Base-by-base conservation (phyloP, 2,797 vertebrate species). In the Diplodus puntazzo region DNA sequence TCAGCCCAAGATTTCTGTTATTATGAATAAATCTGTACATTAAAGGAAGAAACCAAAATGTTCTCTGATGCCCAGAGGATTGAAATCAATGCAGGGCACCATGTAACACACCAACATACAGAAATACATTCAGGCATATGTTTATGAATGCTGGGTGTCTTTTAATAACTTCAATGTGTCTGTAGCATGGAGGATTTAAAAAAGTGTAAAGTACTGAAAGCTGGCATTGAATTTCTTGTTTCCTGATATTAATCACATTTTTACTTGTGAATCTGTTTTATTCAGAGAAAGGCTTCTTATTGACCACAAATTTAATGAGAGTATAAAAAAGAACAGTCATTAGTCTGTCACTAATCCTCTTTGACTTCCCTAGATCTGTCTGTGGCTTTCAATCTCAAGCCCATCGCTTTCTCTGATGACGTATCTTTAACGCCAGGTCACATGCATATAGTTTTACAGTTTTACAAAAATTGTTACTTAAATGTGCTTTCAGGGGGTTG, bases 1-100 rank as follows among this genome's bases (percentile, higher is more conserved):
- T 70, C 18, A 61, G 67, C 58, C 11, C 10, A 27, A 59, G 25
- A n/a, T 3, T 58, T 67, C 66, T 54, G 18, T 70, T 52, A 21
- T 39, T 53, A 59, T 69, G 25, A 61, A 66, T 4, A 69, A 50
- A 71, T 54, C 16, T 18, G 25, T 80, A 75, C 12, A 67, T 78
- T 55, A 68, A 49, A 54, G 23, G 45, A 73, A 53, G 48, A 82
- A 74, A 49, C 14, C 34, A 57, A 61, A 68, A 73, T 27, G 43
- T 69, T 67, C 52, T 50, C 53, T 53, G 43, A 73, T 58, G n/a
- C 43, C 75, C 23, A 60, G 18, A 55, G 55, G 71, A 69, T 52
- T 63, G 3, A 79, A 73, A 81, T 65, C 54, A 76, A 46, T 67
- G 2, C 3, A n/a, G 18, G 42, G 43, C 10, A 49, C 23, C 20